Base-by-base conservation (phyloP, 2,797 vertebrate genomes). In the Caiman crocodilus region DNA sequence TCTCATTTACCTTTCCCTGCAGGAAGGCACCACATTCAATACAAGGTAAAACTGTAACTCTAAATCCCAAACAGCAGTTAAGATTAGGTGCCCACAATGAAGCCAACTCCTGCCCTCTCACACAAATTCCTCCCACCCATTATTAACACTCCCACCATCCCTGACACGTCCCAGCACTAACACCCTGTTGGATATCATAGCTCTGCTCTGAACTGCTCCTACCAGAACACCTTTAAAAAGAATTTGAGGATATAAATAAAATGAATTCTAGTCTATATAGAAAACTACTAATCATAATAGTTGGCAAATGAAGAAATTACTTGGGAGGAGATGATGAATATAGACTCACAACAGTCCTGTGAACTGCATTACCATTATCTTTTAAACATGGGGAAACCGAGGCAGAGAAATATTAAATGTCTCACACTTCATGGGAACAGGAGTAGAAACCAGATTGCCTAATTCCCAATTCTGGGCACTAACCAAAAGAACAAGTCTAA, bases 41-140 rank as follows among this genome's bases (percentile, higher is more conserved):
- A 20, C 65, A 79, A 90, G 76, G 64, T 60, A 18, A 86, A 96
- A 92, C 32, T 28, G 57, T 74, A 86, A 94, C 88, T 76, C 63
- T 89, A 82, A 94, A 81, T 55, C 91, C 78, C 78, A 76, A 65
- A 76, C 25, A 82, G 16, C 56, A 71, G 83, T 89, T 89, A 81
- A 87, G 86, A 79, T 91, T 76, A 92, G 65, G 56, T 82, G 84
- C 59, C 77, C 69, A 82, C 2, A 55, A n/a, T 23, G 63, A 76
- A 88, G 94, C 2, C 42, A 93, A 82, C 88, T 75, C 77, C 79
- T 71, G 84, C 83, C 56, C 57, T 63, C 6, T 0, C 57, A 87
- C 50, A 82, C 25, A 78, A 69, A 8, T 6, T 5, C 35, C 56
- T 67, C 42, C 7, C 75, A 92, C 14, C 61, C 75, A 32, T 64